Evolutionary conservation across 1,140 invertebrate genomes (phyloP), one percentile per base, ranked within the genome.

Genomic region (Drosophila jambulina): DNA sequence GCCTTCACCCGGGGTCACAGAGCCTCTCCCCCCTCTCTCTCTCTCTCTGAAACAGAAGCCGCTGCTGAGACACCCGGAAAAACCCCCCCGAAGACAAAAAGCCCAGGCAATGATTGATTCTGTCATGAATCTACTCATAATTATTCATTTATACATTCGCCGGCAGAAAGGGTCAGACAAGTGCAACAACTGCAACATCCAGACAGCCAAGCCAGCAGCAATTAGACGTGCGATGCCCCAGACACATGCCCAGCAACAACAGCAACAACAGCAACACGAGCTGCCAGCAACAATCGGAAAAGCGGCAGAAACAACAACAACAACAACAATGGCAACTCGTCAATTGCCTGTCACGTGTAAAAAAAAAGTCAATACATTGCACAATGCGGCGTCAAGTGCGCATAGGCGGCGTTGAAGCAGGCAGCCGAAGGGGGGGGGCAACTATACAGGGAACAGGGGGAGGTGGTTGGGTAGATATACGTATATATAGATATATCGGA

Each of bases 301-400:
- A 54, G 21, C 53, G 27, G 10, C 46, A 61, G n/a, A n/a, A 46
- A 8, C 21, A 23, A 13, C 42, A 21, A 43, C 42, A 45, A 45
- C 40, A 64, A 75, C 49, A 75, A 59, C 64, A 67, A 76, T 68
- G 76, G 57, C 79, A 56, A 65, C 59, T 68, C 69, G 78, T 80
- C 67, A 80, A 80, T 76, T 90, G 85, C 59, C 85, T 90, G 85
- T 88, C 85, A 88, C 85, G 85, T 88, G 85, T 90, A 88, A 83
- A 88, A 54, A 49, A 34, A 56, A 84, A 88, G 84, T 88, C 84
- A 88, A 88, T 88, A 88, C 61, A 88, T 88, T 88, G 84, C 85
- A 90, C 78, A 90, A 90, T 86, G 84, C 67, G 85, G 81, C 85
- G 54, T 83, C 77, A 88, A 88, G 84, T 88, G 84, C 54, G 70